phyloP scores from a whole-genome alignment of 2,113 vertebrate genomes.

The Erythrocercus mccallii region DNA sequence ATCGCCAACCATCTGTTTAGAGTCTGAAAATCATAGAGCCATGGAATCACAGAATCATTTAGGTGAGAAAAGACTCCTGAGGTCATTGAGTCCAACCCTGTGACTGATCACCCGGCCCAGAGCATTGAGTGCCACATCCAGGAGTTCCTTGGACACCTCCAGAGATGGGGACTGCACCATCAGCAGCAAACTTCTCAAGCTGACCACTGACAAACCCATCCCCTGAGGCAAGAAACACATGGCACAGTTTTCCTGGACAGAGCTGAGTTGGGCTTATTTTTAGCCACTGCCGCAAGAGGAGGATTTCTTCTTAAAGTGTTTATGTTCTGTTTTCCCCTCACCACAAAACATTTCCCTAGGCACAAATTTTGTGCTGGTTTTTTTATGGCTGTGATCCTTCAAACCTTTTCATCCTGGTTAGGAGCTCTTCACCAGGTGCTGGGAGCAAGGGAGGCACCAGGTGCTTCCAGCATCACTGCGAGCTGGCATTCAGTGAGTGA shows the following conservation, averaged over 20 bases:
- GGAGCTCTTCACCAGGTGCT: neutral
- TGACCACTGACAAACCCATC: neutral
- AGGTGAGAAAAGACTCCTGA: neutral
- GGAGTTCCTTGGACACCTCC: neutral
- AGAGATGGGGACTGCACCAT: neutral
- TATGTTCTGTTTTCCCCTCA: neutral
- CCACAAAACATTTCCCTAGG: neutral
- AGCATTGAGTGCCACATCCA: neutral
- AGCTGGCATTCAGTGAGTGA: neutral
- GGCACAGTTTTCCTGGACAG: neutral
- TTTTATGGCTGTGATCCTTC: neutral
- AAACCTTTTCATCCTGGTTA: neutral
- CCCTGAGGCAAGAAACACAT: neutral
- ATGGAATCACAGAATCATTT: neutral
- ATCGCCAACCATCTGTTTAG: neutral
- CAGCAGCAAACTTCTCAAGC: neutral
- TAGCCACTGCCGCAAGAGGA: neutral
- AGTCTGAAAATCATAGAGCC: neutral
- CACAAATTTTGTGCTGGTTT: neutral
- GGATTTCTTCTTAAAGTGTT: neutral
- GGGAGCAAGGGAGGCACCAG: neutral
- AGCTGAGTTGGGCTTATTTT: neutral
- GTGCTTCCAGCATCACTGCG: neutral
- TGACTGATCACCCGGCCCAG: neutral
- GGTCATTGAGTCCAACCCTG: neutral